phyloP scores from a whole-genome alignment of 2,888 invertebrate genomes.

The Cordylochernes scorpioides region DNA sequence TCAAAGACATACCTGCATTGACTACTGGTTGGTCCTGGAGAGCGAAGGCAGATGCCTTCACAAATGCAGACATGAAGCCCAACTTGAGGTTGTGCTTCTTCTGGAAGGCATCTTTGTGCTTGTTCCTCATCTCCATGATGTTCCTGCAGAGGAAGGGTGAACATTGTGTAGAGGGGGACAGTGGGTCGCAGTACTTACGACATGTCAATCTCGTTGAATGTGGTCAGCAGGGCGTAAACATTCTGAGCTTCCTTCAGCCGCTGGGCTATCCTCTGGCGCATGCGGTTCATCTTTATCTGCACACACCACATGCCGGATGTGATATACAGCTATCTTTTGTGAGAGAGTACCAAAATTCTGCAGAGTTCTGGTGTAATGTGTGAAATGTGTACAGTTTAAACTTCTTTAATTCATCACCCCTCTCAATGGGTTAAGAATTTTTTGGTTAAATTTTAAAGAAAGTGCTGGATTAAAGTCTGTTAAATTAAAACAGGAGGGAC shows the following conservation, averaged over 20 bases:
- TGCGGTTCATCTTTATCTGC: constrained; percentile 85
- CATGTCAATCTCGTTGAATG: constrained; percentile 99
- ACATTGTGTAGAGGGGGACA: constrained; percentile 1
- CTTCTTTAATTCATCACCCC: no score
- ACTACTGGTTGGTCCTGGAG: constrained; percentile 79
- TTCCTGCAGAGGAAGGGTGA: constrained; percentile 30
- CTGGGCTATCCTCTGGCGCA: constrained; percentile 79
- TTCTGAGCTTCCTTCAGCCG: constrained; percentile 95
- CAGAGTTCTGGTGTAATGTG: no score
- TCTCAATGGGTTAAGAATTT: no score
- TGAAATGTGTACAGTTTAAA: no score
- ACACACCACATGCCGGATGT: not conserved
- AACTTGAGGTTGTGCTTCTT: constrained; percentile 85
- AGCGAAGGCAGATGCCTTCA: constrained; percentile 78
- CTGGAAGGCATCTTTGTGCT: constrained; percentile 58
- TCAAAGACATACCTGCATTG: constrained; percentile 45
- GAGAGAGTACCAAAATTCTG: no score
- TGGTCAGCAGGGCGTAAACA: constrained; percentile 92
- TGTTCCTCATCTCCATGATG: constrained; percentile 76
- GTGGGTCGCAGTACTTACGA: constrained; percentile 34
- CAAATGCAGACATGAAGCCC: constrained; percentile 97
- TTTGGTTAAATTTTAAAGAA: no score
- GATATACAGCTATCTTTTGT: no score
- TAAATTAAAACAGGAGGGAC: no score
- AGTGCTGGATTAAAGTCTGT: no score